A percentile compares a stretch with the other conserved stretches of the same genome.
These are phyloP conservation scores for Euplagia quadripunctaria DNA, from an alignment of 2,888 invertebrate species.

Conservation along the genomic window DNA sequence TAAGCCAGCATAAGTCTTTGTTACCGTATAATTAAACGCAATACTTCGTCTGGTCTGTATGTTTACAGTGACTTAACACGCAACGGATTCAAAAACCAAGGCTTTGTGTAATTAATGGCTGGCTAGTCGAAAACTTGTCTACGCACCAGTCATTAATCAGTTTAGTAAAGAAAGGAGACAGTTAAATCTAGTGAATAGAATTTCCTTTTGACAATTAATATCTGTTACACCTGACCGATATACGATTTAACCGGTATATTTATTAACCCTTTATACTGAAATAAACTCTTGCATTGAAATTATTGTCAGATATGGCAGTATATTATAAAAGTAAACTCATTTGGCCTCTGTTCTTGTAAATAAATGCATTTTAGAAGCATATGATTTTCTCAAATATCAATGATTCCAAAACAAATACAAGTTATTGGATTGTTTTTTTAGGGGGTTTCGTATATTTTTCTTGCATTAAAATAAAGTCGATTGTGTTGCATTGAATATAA, in stretches of 20 bases:
- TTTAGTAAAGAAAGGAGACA: conserved; percentile 29
- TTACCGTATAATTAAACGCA: conserved; percentile 79
- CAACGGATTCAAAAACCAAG: conserved; percentile 60
- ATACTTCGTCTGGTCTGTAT: conserved; percentile 70
- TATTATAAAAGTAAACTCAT: no score
- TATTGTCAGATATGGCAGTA: no score
- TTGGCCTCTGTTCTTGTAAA: no score
- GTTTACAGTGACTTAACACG: conserved; percentile 77
- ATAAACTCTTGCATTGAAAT: not conserved
- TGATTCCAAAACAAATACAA: no score
- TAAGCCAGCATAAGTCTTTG: conserved; percentile 70
- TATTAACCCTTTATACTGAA: not conserved
- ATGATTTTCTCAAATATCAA: no score
- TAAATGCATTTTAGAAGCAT: no score
- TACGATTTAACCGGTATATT: not conserved
- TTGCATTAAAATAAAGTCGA: no score
- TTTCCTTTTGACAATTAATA: conserved; percentile 20
- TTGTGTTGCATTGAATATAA: no score
- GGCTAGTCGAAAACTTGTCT: conserved; percentile 43
- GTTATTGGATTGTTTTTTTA: no score
- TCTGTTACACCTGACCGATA: not conserved
- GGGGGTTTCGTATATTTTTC: no score
- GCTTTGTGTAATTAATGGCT: conserved; percentile 41
- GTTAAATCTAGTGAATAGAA: conserved; percentile 17
- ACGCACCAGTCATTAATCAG: conserved; percentile 30